A percentile compares a stretch with the other conserved stretches of the same genome.
phyloP scores from a whole-genome alignment of 2,113 vertebrate species.

The Cyprinodon variegatus region DNA sequence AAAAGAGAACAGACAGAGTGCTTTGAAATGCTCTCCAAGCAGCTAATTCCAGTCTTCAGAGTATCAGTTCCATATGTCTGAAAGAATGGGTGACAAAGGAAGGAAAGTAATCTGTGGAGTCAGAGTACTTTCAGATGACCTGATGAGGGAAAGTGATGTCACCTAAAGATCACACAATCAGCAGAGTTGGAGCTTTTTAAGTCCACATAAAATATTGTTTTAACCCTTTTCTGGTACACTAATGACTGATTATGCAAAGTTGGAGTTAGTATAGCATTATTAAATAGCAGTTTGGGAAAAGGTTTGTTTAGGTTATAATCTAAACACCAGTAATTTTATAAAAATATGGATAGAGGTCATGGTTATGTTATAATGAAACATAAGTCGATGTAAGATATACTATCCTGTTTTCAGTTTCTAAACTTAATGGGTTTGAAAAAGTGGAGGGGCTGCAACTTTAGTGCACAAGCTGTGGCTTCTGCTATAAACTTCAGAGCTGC shows the following conservation, averaged over 20 bases:
- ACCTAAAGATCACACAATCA: conserved; percentile 63
- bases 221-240: not conserved
- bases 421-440: conserved; percentile 3
- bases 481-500: conserved; percentile 38
- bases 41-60: conserved; percentile 34
- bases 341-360: conserved; percentile 14
- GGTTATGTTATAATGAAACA: conserved; percentile 12
- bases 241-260: conserved; percentile 35
- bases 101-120: conserved; percentile 23
- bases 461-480: conserved; percentile 12
- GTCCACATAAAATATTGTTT: conserved; percentile 44
- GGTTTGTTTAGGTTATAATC: conserved; percentile 17
- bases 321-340: conserved; percentile 26
- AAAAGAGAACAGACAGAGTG: conserved; percentile 38
- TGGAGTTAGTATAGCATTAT: conserved; percentile 20
- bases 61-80: conserved; percentile 64
- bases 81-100: conserved; percentile 13
- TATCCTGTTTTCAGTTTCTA: conserved; percentile 17
- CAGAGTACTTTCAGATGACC: not conserved
- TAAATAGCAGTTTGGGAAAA: conserved; percentile 35
- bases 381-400: not conserved
- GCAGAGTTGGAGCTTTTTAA: conserved; percentile 8
- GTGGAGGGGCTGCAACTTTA: conserved; percentile 13
- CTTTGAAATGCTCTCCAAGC: conserved; percentile 57
- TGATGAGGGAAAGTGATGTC: conserved; percentile 16